A percentile compares a stretch with the other conserved stretches of the same genome.
phyloP scores from a whole-genome alignment of 2,113 vertebrate species.

The Numenius arquata region DNA sequence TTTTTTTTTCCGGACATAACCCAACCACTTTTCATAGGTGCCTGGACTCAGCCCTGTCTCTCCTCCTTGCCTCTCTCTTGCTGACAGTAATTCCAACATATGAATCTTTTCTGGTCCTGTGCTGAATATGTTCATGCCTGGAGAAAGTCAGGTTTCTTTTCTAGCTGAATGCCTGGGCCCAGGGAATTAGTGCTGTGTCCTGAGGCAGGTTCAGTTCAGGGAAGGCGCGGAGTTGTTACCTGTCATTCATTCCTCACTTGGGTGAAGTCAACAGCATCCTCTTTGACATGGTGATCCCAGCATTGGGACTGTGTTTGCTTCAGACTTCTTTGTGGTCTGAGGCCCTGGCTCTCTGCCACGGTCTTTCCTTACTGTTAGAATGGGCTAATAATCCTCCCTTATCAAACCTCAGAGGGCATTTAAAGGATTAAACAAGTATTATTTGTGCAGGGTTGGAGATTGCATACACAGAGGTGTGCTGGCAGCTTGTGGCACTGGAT shows the following conservation, averaged over 20 bases:
- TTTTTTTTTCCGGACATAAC: not conserved
- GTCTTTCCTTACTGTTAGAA: not conserved
- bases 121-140: not conserved
- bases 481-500: not conserved
- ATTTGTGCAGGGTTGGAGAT: not conserved
- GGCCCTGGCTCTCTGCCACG: fast-evolving
- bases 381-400: not conserved
- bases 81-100: not conserved
- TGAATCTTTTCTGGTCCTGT: not conserved
- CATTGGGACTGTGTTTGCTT: not conserved
- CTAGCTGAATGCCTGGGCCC: not conserved
- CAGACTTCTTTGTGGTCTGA: not conserved
- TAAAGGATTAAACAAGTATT: not conserved
- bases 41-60: not conserved
- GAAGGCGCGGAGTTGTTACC: not conserved
- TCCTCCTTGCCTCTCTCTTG: not conserved
- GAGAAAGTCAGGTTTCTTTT: not conserved
- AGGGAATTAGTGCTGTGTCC: not conserved
- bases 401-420: not conserved
- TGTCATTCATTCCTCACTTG: not conserved
- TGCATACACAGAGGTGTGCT: not conserved
- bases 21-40: not conserved
- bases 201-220: not conserved
- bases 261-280: not conserved
- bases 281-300: not conserved